These are phyloP conservation scores for Apomyelois bistriatella DNA, from an alignment of 2,888 invertebrate genomes.

Conservation along the genomic window DNA sequence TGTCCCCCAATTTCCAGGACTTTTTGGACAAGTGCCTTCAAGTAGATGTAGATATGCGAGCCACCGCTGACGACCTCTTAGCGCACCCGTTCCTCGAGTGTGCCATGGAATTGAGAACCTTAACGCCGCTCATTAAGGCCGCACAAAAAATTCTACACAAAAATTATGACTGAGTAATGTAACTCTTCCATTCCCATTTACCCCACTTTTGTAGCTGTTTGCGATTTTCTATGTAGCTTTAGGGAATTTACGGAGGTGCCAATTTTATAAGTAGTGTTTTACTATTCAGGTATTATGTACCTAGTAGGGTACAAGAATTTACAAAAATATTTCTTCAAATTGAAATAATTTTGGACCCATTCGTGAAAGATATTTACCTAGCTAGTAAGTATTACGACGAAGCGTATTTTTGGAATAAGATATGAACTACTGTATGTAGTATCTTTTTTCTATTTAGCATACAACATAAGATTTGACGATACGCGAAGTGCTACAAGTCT, in stretches of 20 bases:
- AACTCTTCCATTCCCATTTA: conserved; percentile 43
- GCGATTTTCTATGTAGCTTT: conserved; percentile 43
- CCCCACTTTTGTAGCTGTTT: conserved; percentile 54
- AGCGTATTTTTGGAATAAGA: conserved; percentile 17
- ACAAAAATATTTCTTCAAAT: neutral
- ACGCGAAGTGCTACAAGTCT: conserved; percentile 38
- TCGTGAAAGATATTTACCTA: neutral
- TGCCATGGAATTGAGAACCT: conserved; percentile 88
- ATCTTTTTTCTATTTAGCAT: conserved; percentile 19
- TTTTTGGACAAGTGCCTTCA: conserved; percentile 94
- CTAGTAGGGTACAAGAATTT: neutral
- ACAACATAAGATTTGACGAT: conserved; percentile 41
- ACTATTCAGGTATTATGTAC: conserved; percentile 3
- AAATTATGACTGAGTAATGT: conserved; percentile 54
- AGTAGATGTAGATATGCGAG: conserved; percentile 89
- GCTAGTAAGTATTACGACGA: neutral
- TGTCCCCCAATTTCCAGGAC: conserved; percentile 88
- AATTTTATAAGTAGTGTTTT: conserved; percentile 29
- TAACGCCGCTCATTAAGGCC: conserved; percentile 94
- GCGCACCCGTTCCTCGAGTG: conserved; percentile 88
- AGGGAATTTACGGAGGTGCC: conserved; percentile 42
- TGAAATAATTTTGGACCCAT: neutral
- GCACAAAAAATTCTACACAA: conserved; percentile 92
- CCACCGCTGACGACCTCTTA: conserved; percentile 88
- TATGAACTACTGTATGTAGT: neutral